Evolutionary conservation across 2,797 vertebrate species (phyloP).

Genomic region (Urophycis tenuis): DNA sequence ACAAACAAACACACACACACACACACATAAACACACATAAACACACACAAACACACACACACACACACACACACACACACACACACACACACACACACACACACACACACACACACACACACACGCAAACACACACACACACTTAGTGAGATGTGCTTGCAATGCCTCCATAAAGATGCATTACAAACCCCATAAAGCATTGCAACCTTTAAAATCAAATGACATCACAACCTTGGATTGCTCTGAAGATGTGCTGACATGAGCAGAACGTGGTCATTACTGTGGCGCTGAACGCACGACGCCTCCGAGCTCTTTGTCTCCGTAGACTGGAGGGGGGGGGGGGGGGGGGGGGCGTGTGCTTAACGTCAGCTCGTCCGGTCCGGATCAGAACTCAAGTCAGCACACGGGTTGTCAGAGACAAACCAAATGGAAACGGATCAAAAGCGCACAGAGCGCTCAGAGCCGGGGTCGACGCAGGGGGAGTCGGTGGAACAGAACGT

Average conservation of each 20-base stretch:
- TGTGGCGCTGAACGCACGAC: constrained; percentile 37
- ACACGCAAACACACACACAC: constrained; percentile 30
- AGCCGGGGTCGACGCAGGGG: too few species aligned
- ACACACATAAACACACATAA: constrained; percentile 27
- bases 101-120: constrained; percentile 35
- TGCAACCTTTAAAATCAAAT: constrained; percentile 70
- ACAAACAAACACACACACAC: constrained; percentile 22
- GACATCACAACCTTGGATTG: constrained; percentile 69
- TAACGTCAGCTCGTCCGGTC: background rate
- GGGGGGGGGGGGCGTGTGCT: too few species aligned
- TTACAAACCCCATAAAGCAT: constrained; percentile 68
- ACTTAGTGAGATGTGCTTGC: constrained; percentile 41
- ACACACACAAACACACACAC: constrained; percentile 35
- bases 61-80: constrained; percentile 22
- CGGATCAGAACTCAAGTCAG: background rate
- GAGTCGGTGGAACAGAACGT: background rate
- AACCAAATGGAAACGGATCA: background rate
- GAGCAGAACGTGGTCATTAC: constrained; percentile 63
- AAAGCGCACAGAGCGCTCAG: background rate
- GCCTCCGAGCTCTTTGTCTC: constrained; percentile 54
- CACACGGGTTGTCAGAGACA: background rate
- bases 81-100: constrained; percentile 6
- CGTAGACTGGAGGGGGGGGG: too few species aligned
- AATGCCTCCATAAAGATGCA: constrained; percentile 56
- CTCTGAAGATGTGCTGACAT: constrained; percentile 67